Conservation (phyloP, 2,113 vertebrate species). For the Labeo rohita region DNA sequence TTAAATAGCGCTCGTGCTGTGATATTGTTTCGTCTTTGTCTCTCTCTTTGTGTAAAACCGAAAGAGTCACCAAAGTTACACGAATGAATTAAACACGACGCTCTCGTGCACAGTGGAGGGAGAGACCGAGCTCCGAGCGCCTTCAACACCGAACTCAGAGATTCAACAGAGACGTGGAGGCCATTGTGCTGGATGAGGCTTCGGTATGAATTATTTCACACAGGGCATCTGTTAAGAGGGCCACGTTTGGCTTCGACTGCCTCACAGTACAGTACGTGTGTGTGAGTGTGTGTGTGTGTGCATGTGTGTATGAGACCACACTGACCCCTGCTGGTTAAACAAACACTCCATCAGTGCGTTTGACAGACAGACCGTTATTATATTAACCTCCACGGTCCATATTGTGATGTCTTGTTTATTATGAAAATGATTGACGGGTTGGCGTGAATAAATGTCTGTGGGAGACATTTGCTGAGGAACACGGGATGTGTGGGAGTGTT, state of each 20-base stretch:
- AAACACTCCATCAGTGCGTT: slow-evolving; percentile 37
- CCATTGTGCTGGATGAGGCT: slow-evolving; percentile 44
- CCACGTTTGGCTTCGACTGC: slow-evolving; percentile 12
- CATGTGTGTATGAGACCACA: slow-evolving; percentile 69
- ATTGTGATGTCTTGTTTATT: slow-evolving; percentile 35
- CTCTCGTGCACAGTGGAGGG: not conserved
- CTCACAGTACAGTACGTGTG: not conserved
- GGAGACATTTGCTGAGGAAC: slow-evolving; percentile 33
- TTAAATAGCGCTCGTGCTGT: not conserved
- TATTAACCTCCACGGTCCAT: slow-evolving; percentile 29
- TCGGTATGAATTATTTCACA: slow-evolving; percentile 50
- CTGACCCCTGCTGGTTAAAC: slow-evolving; percentile 78
- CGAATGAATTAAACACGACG: slow-evolving; percentile 32
- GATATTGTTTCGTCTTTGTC: not conserved
- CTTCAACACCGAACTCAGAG: slow-evolving; percentile 13
- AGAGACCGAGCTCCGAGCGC: not conserved
- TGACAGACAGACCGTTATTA: slow-evolving; percentile 30
- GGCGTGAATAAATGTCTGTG: slow-evolving; percentile 28
- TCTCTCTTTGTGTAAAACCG: not conserved
- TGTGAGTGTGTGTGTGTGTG: not conserved
- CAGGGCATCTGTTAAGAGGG: slow-evolving; percentile 42
- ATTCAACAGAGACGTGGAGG: slow-evolving; percentile 21
- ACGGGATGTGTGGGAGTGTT: slow-evolving; percentile 21
- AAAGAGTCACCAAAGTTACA: not conserved
- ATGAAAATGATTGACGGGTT: slow-evolving; percentile 30